Base-by-base conservation (phyloP, 1,140 invertebrate species). In the Trypoxylus dichotomus region DNA sequence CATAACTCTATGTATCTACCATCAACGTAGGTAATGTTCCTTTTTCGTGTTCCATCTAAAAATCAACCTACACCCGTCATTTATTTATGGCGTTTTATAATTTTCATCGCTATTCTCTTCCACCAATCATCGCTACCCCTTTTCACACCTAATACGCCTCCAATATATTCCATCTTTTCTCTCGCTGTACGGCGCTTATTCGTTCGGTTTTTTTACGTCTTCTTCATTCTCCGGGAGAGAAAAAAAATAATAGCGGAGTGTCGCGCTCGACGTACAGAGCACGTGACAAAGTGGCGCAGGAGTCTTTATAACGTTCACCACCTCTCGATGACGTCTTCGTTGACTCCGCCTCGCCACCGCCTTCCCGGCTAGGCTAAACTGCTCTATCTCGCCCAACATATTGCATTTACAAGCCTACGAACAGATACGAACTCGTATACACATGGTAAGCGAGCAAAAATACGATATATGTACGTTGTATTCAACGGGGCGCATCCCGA, bases 321-420 rank as follows among this genome's bases (percentile, higher is more conserved):
- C 72, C 72, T 74, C 72, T 76, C 75, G 78, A 71, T 76, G 72
- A 76, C 79, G 77, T 77, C 78, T 79, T 80, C 42, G 47, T 41
- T 78, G 74, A 78, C 80, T 78, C 80, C 80, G 80, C 80, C 80
- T 80, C 74, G 76, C 80, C 29, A 73, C 78, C 80, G 80, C 80
- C 78, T 79, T 80, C 80, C 25, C 74, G n/a, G 74, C 76, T 76
- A 80, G 77, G 76, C 80, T 80, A 80, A 80, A 78, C 77, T 74
- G 79, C 37, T 79, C 58, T 77, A 80, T 79, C 79, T 79, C 75
- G 75, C 76, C 77, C 68, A 75, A 77, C 72, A 75, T 79, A 78
- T 79, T 80, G 76, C 77, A 77, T 78, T 37, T 74, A 37, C 72
- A 10, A 74, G 63, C 63, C 10, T 29, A 37, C 41, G 32, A 41